A percentile compares a stretch with the other conserved stretches of the same genome.
phyloP scores from a whole-genome alignment of 2,888 invertebrate species.

The Leuctra nigra region DNA sequence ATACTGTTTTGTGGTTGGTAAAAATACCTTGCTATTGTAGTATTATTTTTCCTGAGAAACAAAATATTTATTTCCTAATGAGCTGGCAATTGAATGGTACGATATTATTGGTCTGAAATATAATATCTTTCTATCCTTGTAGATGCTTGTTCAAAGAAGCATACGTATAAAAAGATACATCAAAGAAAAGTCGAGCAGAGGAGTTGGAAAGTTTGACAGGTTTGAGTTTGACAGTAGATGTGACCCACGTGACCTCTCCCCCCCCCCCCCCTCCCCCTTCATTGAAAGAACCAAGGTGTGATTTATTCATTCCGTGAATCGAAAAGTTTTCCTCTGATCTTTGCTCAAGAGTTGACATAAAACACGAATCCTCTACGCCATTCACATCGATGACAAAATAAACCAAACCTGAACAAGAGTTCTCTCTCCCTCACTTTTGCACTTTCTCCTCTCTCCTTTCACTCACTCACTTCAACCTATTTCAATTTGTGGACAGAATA shows the following conservation, averaged over 20 bases:
- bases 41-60: no score
- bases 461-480: neutral
- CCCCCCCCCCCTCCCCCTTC: constrained; percentile 5
- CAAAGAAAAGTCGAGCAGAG: constrained; percentile 5
- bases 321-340: constrained; percentile 14
- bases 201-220: constrained; percentile 6
- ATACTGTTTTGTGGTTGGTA: no score
- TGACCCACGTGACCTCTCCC: neutral
- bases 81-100: no score
- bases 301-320: constrained; percentile 15
- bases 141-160: no score
- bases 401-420: constrained; percentile 7
- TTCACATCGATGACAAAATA: constrained; percentile 13
- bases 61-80: no score
- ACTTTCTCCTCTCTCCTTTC: neutral
- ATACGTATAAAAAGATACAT: constrained; percentile 5
- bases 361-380: constrained; percentile 10
- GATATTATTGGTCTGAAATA: no score
- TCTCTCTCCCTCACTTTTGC: no score
- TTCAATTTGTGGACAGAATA: constrained; percentile 14
- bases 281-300: constrained; percentile 12
- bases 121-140: no score
- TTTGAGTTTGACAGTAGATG: constrained; percentile 14
- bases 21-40: no score
- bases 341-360: constrained; percentile 11